Percentiles rank a stretch among this genome's conserved stretches.
Evolutionary conservation across 1,140 invertebrate genomes (phyloP).

Genomic region (Octopus bimaculoides): DNA sequence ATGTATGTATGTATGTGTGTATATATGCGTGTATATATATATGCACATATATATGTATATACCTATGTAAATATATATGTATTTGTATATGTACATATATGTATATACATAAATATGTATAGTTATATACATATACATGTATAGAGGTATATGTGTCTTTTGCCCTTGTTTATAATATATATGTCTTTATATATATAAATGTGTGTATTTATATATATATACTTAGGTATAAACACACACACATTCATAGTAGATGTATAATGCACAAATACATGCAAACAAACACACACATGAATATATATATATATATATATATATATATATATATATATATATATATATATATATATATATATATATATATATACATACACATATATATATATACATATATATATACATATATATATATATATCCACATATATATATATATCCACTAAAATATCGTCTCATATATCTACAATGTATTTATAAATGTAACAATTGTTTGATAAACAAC

Average conservation of each 20-base stretch:
- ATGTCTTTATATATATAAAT: not conserved
- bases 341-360: not conserved
- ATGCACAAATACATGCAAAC: no score
- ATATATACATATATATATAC: no score
- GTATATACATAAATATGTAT: not conserved
- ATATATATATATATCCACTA: no score
- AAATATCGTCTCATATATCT: no score
- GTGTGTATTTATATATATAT: not conserved
- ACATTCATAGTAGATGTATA: no score
- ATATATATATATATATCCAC: no score
- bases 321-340: not conserved
- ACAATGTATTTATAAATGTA: no score
- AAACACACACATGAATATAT: not conserved
- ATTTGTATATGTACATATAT: not conserved
- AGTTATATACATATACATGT: not conserved
- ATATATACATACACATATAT: no score
- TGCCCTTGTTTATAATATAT: not conserved
- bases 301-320: not conserved
- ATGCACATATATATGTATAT: not conserved
- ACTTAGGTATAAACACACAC: not conserved
- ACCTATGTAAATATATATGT: not conserved
- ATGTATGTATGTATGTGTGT: not conserved
- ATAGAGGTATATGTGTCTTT: not conserved
- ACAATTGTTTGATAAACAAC: no score
- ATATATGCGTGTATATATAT: not conserved